phyloP scores from a whole-genome alignment of 2,888 invertebrate genomes.

The Heteropelma amictum region DNA sequence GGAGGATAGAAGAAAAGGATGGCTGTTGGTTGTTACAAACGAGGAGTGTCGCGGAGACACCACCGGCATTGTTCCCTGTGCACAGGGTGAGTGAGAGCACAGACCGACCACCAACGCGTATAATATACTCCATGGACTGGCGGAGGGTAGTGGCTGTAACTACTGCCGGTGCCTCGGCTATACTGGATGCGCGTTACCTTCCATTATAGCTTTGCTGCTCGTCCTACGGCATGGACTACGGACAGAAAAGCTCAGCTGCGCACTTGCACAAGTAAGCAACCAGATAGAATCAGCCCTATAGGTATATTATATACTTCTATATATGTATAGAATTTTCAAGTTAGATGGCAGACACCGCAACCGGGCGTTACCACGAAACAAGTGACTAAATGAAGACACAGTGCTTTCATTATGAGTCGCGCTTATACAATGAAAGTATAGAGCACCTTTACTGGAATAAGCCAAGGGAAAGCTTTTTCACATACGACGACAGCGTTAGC shows the following conservation, averaged over 20 bases:
- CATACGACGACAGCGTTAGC: too few relatives aligned
- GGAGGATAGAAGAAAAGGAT: conserved; percentile 12
- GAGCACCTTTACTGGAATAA: conserved; percentile 27
- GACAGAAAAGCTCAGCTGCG: conserved; percentile 25
- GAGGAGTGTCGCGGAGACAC: conserved; percentile 65
- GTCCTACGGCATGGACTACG: conserved; percentile 29
- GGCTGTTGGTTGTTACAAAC: conserved; percentile 61
- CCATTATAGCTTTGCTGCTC: conserved; percentile 64
- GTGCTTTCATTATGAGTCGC: conserved; percentile 74
- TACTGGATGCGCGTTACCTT: conserved; percentile 62
- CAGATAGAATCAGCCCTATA: conserved; percentile 30
- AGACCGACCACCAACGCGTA: conserved; percentile 44
- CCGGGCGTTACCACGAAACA: conserved; percentile 69
- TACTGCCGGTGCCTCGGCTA: conserved; percentile 56
- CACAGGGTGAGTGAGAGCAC: conserved; percentile 50
- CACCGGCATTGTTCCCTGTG: conserved; percentile 63
- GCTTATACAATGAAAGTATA: conserved; percentile 28
- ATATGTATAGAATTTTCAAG: conserved; percentile 19
- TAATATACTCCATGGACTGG: conserved; percentile 60
- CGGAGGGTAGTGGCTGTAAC: conserved; percentile 42
- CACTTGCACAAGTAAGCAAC: conserved; percentile 20
- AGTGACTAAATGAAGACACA: conserved; percentile 75
- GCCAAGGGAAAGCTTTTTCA: not conserved
- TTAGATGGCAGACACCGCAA: conserved; percentile 38
- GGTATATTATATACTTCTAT: not conserved